Percentiles rank a stretch among this genome's conserved stretches.
These are phyloP conservation scores for Pristionchus arcanus DNA, from an alignment of 2,888 invertebrate genomes.

Conservation along the genomic window DNA sequence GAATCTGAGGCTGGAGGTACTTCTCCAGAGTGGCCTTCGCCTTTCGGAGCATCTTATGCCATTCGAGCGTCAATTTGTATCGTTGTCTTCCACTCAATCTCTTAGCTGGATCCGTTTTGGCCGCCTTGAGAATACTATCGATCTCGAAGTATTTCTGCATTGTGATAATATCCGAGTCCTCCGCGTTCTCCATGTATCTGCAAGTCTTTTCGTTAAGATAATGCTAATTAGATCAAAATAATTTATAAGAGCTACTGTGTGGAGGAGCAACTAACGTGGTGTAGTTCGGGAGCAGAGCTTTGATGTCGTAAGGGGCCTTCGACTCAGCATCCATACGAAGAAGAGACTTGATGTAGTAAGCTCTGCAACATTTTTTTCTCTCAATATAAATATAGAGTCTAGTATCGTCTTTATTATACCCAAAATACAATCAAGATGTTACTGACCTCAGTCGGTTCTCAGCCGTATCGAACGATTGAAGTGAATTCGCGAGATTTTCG, in stretches of 20 bases:
- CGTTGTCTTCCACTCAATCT: not conserved
- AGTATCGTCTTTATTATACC: not conserved
- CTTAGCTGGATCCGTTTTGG: not conserved
- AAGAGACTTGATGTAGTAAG: conserved; percentile 3
- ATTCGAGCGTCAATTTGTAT: not conserved
- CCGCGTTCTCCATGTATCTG: conserved; percentile 38
- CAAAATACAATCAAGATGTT: not conserved
- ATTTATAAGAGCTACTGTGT: no score
- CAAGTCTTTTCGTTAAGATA: no score
- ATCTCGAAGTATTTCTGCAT: not conserved
- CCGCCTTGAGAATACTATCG: not conserved
- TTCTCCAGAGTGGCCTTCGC: conserved; percentile 14
- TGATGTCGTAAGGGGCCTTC: conserved; percentile 19
- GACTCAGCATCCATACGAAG: conserved; percentile 3
- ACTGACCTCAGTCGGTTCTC: conserved; percentile 21
- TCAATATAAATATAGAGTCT: not conserved
- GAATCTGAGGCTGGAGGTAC: conserved; percentile 20
- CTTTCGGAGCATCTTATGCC: not conserved
- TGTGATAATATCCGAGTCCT: not conserved
- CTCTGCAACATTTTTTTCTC: not conserved
- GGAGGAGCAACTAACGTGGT: not conserved
- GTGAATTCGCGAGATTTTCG: not conserved
- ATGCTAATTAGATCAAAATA: no score
- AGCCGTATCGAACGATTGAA: not conserved
- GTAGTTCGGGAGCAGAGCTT: not conserved